A percentile compares a stretch with the other conserved stretches of the same genome.
phyloP scores from a whole-genome alignment of 2,113 vertebrate genomes.

The Poecilia latipinna region DNA sequence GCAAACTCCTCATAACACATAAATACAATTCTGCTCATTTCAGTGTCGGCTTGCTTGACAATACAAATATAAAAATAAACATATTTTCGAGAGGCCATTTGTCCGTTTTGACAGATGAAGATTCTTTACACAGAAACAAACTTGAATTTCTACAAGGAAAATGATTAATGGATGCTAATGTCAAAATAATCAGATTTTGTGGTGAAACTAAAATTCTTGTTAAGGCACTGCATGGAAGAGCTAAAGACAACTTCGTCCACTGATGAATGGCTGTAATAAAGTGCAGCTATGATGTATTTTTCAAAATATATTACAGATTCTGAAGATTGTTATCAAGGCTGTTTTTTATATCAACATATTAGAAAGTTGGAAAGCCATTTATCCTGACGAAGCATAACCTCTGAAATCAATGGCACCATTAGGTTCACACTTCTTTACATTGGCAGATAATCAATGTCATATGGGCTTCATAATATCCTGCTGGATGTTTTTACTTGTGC shows the following conservation, averaged over 20 bases:
- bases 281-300: constrained; percentile 31
- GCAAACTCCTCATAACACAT: constrained; percentile 22
- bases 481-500: constrained; percentile 46
- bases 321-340: constrained; percentile 25
- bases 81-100: constrained; percentile 35
- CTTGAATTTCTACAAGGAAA: constrained; percentile 10
- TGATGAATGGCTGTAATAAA: constrained; percentile 62
- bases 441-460: constrained; percentile 59
- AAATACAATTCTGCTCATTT: constrained; percentile 51
- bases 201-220: constrained; percentile 39
- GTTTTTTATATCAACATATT: constrained; percentile 16
- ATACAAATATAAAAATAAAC: constrained; percentile 42
- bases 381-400: constrained; percentile 25
- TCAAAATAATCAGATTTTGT: constrained; percentile 41
- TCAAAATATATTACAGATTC: constrained; percentile 19
- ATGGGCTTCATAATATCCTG: constrained; percentile 38
- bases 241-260: constrained; percentile 15
- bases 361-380: constrained; percentile 38
- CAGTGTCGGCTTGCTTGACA: constrained; percentile 32
- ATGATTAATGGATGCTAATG: constrained; percentile 50
- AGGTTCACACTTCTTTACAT: constrained; percentile 30
- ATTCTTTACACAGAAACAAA: constrained; percentile 33
- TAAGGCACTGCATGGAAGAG: constrained; percentile 19
- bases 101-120: constrained; percentile 42
- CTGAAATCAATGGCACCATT: constrained; percentile 46